Evolutionary conservation across 30 jellyfish, hydroid and myxozoan genomes (phyloP), one percentile per base, ranked within the genome.

Genomic region (Catostylus mosaicus): DNA sequence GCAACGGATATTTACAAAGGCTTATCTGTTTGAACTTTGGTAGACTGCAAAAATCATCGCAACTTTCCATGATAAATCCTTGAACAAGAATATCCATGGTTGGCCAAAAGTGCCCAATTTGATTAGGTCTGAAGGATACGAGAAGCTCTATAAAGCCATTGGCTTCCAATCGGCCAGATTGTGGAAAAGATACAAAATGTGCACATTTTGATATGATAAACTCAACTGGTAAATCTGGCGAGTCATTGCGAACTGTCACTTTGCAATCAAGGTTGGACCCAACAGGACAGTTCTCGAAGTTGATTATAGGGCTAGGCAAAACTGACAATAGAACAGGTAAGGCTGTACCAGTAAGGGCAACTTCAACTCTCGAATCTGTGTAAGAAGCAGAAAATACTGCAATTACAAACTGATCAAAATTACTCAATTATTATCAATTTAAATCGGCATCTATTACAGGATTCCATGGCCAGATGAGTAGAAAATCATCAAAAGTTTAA

Each of bases 301-400:
- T 64, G 16, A 87, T 81, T 19, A 62, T n/a, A 8, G 88, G 87
- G 30, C 93, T 80, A 29, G 98, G 98, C 18, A 93, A 68, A 26
- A 93, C 31, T 9, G 98, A 86, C 71, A 93, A 34, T 63, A 64
- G 56, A 43, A 93, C 96, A 0, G 98, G 98, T 51, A 93, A 63
- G 3, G 98, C 98, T 10, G 98, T 86, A 14, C 98, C 98, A 14
- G 96, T 80, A 24, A 93, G 71, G 0, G 98, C 98, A 30, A 93
- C 87, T 50, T 93, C 98, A 24, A 87, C 90, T 70, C 90, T 67
- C 37, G 88, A 34, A 40, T 93, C 98, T 93, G 40, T 9, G 57
- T 8, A 43, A 43, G 56, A 43, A 16, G 16, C n/a, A n/a, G n/a
- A n/a, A n/a, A n/a, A n/a, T n/a, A n/a, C n/a, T n/a, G n/a, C n/a